phyloP scores from a whole-genome alignment of 2,888 invertebrate genomes.

The Omphaloscelis lunosa region DNA sequence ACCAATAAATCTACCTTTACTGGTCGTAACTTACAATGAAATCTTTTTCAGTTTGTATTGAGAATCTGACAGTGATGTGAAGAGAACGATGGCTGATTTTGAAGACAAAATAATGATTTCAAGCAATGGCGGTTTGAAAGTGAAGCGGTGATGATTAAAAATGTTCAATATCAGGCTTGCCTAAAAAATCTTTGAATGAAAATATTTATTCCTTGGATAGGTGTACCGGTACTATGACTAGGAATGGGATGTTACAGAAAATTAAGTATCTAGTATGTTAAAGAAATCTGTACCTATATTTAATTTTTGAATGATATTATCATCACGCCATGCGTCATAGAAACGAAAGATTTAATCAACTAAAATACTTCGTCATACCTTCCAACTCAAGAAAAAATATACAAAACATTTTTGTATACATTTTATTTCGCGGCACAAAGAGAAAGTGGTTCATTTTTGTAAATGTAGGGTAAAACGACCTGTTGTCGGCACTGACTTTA shows the following conservation, averaged over 20 bases:
- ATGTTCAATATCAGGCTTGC: background rate
- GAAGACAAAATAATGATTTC: background rate
- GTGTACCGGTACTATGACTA: background rate
- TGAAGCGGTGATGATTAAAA: background rate
- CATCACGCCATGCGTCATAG: background rate
- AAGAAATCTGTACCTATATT: too few relatives aligned
- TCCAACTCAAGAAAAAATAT: conserved; percentile 14
- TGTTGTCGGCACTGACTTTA: conserved; percentile 77
- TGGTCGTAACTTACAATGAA: background rate
- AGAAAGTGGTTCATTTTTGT: conserved; percentile 75
- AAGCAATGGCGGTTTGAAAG: background rate
- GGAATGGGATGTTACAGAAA: background rate
- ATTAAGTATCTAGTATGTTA: too few relatives aligned
- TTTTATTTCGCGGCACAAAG: conserved; percentile 57
- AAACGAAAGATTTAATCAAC: background rate
- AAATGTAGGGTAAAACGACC: conserved; percentile 69
- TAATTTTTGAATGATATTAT: background rate
- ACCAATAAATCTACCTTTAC: background rate
- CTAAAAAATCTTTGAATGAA: background rate
- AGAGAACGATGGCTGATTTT: background rate
- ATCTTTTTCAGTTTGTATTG: conserved; percentile 1
- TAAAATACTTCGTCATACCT: background rate
- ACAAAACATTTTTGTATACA: conserved; percentile 43
- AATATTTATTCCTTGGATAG: background rate
- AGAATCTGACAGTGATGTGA: background rate